phyloP scores from a whole-genome alignment of 2,113 vertebrate genomes.

The Ahaetulla prasina region DNA sequence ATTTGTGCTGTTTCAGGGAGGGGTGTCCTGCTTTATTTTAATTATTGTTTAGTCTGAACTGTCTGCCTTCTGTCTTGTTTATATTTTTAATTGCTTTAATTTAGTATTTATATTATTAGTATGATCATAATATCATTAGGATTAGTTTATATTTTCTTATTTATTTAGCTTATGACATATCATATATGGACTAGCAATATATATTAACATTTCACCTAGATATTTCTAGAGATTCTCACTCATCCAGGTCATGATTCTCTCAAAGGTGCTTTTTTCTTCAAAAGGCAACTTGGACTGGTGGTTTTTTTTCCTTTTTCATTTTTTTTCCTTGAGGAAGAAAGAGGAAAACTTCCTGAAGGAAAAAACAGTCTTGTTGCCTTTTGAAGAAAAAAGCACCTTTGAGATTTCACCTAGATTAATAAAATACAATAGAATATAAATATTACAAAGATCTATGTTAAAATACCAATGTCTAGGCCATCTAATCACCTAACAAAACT shows the following conservation, averaged over 20 bases:
- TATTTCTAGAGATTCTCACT: background rate
- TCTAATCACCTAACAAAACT: background rate
- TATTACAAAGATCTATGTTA: background rate
- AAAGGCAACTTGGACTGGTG: background rate
- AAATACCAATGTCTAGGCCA: background rate
- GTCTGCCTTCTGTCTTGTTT: background rate
- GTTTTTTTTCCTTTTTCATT: fast-evolving
- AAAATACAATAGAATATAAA: background rate
- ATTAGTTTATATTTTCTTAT: background rate
- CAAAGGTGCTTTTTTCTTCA: background rate
- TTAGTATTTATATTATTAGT: background rate
- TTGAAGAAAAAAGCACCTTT: background rate
- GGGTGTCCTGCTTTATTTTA: background rate
- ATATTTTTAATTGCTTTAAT: background rate
- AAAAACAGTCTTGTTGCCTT: background rate
- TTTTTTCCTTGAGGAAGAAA: background rate
- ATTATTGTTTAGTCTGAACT: background rate
- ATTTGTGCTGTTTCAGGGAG: background rate
- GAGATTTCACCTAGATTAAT: background rate
- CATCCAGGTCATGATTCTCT: background rate
- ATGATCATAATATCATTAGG: background rate
- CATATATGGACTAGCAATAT: background rate
- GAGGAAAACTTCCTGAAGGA: background rate
- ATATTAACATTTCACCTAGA: background rate
- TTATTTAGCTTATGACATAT: background rate